Conservation (phyloP, 2,888 invertebrate genomes). For the Dryocosmus kuriphilus region DNA sequence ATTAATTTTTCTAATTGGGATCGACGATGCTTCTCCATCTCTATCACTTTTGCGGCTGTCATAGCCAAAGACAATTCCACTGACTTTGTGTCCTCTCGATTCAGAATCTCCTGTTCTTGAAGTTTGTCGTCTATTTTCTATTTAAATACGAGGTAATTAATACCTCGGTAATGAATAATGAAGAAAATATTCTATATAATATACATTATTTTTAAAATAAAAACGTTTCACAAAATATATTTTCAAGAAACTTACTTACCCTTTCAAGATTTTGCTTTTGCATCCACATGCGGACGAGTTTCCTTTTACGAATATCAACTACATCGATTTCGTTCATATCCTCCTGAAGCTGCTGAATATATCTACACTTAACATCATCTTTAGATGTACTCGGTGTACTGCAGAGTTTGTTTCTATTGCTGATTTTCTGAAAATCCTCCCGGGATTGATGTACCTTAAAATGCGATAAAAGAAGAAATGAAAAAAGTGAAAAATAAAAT, state of each 20-base stretch:
- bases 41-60: background rate
- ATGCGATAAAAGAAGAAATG: background rate
- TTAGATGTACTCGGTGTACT: background rate
- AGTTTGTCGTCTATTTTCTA: background rate
- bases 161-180: background rate
- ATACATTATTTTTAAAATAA: background rate
- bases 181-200: too few species aligned
- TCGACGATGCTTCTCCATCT: background rate
- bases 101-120: background rate
- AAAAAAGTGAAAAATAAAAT: background rate
- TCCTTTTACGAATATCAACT: background rate
- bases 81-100: background rate
- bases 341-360: background rate
- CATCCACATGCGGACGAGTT: background rate
- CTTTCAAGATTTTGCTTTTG: background rate
- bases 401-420: background rate
- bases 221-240: background rate
- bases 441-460: background rate
- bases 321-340: background rate
- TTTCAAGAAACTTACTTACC: background rate
- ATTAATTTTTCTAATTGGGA: background rate
- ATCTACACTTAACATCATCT: background rate
- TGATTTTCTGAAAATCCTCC: background rate
- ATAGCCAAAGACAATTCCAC: constrained; percentile 1
- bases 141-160: background rate